A percentile compares a stretch with the other conserved stretches of the same genome.
Evolutionary conservation across 37 sponge, comb jelly and placozoan species (phyloP).

Genomic region (Ephydatia muelleri): DNA sequence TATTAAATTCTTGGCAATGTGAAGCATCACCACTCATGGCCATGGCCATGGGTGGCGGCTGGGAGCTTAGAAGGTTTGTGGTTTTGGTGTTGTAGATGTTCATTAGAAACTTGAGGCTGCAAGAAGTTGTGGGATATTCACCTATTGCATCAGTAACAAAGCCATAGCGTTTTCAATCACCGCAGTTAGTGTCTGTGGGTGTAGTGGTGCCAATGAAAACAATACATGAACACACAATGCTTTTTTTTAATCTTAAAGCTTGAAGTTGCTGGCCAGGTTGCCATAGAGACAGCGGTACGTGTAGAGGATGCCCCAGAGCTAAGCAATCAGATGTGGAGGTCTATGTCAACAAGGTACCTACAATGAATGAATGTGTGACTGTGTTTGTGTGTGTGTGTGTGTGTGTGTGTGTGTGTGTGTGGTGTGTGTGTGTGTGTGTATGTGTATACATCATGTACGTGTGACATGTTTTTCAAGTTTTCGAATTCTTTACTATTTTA

Average conservation of each 20-base stretch:
- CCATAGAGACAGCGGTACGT: not conserved
- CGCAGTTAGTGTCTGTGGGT: not conserved
- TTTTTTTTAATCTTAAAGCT: not conserved
- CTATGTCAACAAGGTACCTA: not conserved
- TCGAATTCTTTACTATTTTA: not conserved
- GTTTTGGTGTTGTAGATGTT: too few species aligned
- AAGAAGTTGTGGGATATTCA: too few species aligned
- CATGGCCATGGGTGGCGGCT: too few species aligned
- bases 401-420: slow-evolving; percentile 1
- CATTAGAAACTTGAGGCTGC: too few species aligned
- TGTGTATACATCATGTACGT: not conserved
- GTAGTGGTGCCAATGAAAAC: not conserved
- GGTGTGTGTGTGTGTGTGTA: too few species aligned
- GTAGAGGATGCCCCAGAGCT: not conserved
- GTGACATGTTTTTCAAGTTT: not conserved
- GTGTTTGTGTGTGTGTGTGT: not conserved
- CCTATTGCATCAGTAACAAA: too few species aligned
- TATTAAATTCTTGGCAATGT: too few species aligned
- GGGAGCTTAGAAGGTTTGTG: too few species aligned
- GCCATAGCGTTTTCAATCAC: too few species aligned
- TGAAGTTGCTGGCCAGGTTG: not conserved
- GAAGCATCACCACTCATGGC: too few species aligned
- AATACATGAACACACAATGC: too few species aligned
- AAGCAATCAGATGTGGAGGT: not conserved
- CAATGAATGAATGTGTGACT: not conserved